Evolutionary conservation across 2,888 invertebrate genomes (phyloP).

Genomic region (Drosophila ustulata): DNA sequence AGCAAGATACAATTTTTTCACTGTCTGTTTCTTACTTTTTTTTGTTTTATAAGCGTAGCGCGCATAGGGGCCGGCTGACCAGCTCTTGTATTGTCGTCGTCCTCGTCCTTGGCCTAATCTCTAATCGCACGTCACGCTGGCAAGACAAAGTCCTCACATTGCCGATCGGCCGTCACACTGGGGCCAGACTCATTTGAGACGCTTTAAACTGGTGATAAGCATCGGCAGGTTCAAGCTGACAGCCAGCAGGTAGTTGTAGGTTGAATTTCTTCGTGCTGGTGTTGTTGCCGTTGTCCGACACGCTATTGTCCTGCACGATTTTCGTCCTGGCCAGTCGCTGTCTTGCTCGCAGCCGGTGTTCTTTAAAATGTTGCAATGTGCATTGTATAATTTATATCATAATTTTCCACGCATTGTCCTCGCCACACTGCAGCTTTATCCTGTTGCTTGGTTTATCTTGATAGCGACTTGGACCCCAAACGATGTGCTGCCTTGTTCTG

Average conservation of each 20-base stretch:
- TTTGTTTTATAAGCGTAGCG: constrained; percentile 30
- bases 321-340: constrained; percentile 41
- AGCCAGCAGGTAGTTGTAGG: constrained; percentile 59
- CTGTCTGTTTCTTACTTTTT: constrained; percentile 22
- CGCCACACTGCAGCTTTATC: constrained; percentile 57
- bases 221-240: constrained; percentile 71
- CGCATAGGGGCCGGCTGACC: constrained; percentile 35
- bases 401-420: constrained; percentile 59
- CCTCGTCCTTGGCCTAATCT: constrained; percentile 65
- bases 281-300: constrained; percentile 26
- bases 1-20: constrained; percentile 46
- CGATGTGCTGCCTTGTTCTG: constrained; percentile 12
- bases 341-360: constrained; percentile 44
- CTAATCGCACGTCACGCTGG: constrained; percentile 77
- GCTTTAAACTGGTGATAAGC: constrained; percentile 68
- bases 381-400: constrained; percentile 78
- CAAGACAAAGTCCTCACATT: constrained; percentile 53
- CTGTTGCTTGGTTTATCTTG: constrained; percentile 64
- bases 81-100: constrained; percentile 17
- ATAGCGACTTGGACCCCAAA: constrained; percentile 49
- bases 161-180: constrained; percentile 38
- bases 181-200: constrained; percentile 70
- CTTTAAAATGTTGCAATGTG: constrained; percentile 75
- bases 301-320: constrained; percentile 70
- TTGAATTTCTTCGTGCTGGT: not conserved